A percentile compares a stretch with the other conserved stretches of the same genome.
Evolutionary conservation across 2,888 invertebrate species (phyloP).

Genomic region (Metopia argyrocephala): DNA sequence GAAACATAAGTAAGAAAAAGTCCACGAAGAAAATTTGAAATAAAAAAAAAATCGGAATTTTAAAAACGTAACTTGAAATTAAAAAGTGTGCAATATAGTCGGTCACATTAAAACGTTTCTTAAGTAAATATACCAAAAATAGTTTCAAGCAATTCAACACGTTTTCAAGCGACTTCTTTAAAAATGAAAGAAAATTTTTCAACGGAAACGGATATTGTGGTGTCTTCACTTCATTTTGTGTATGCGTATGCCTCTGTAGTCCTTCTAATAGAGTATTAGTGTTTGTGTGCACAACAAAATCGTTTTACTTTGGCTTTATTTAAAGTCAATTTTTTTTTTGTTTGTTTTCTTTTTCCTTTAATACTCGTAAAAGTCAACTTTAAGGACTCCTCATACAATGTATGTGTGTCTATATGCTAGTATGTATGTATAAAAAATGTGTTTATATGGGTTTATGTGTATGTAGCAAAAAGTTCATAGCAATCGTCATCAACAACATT

Average conservation of each 20-base stretch:
- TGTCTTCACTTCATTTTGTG: constrained; percentile 51
- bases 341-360: neutral
- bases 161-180: neutral
- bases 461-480: neutral
- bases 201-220: constrained; percentile 60
- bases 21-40: too few species aligned
- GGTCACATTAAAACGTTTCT: constrained; percentile 5
- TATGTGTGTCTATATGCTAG: neutral
- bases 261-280: neutral
- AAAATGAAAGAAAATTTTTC: constrained; percentile 25
- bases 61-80: too few species aligned
- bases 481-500: constrained; percentile 53
- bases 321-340: constrained; percentile 11
- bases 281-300: constrained; percentile 14
- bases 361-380: constrained; percentile 2
- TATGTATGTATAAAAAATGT: too few species aligned
- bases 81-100: constrained; percentile 2
- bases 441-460: too few species aligned
- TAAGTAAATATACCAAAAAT: neutral
- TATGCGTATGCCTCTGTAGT: neutral
- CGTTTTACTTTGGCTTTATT: constrained; percentile 42
- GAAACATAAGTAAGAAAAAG: too few species aligned
- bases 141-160: constrained; percentile 35
- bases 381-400: neutral
- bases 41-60: too few species aligned